Evolutionary conservation across 1,140 invertebrate species (phyloP).

Genomic region (Manduca sexta): DNA sequence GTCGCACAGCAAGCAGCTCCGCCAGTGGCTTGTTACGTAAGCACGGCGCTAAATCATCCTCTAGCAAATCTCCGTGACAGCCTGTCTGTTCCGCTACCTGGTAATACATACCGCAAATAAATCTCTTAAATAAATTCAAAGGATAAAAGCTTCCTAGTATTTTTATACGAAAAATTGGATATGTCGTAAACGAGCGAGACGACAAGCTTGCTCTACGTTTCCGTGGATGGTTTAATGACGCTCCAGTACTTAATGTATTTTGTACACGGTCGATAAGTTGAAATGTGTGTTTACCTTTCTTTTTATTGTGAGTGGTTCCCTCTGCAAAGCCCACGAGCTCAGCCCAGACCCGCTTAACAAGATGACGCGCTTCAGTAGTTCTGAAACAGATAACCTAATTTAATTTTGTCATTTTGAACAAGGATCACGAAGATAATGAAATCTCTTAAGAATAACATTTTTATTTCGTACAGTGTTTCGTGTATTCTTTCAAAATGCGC

Average conservation of each 20-base stretch:
- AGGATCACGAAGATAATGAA: conserved; percentile 32
- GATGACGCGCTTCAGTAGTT: conserved; percentile 92
- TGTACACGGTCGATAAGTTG: no score
- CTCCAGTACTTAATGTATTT: not conserved
- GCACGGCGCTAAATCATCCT: conserved; percentile 89
- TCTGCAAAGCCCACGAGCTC: conserved; percentile 94
- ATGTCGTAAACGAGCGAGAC: no score
- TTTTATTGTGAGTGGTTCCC: conserved; percentile 87
- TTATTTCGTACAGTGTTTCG: conserved; percentile 11
- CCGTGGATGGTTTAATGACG: no score
- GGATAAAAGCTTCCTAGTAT: no score
- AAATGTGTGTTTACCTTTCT: conserved; percentile 76
- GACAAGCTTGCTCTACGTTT: no score
- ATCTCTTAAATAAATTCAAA: no score
- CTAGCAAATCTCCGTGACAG: conserved; percentile 83
- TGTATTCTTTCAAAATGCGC: conserved; percentile 10
- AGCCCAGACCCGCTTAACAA: conserved; percentile 96
- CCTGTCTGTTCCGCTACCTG: conserved; percentile 83
- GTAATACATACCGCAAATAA: conserved; percentile 4
- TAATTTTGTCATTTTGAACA: conserved; percentile 49
- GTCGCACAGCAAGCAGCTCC: conserved; percentile 80
- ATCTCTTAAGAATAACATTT: conserved; percentile 29
- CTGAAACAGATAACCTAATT: conserved; percentile 75
- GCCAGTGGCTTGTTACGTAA: conserved; percentile 81
- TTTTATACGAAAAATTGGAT: no score